These are phyloP conservation scores for Temnothorax ravouxi DNA, from an alignment of 2,888 invertebrate species.

Conservation along the genomic window DNA sequence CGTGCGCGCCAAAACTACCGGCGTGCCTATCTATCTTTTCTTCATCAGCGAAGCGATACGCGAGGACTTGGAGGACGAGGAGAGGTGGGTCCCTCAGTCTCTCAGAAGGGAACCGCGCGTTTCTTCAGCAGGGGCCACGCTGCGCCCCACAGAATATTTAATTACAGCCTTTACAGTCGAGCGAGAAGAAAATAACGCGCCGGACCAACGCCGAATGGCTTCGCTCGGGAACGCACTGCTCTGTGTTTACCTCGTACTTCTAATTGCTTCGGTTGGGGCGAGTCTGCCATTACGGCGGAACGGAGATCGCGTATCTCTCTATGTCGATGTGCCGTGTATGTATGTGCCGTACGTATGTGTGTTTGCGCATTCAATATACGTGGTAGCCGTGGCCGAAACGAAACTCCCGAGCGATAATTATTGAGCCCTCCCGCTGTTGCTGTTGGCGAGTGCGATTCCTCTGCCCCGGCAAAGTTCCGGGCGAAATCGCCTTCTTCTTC, in stretches of 20 bases:
- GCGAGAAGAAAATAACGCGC: constrained; percentile 83
- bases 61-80: constrained; percentile 44
- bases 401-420: constrained; percentile 76
- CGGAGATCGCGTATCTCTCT: constrained; percentile 75
- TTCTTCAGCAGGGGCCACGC: constrained; percentile 60
- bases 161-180: constrained; percentile 81
- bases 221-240: constrained; percentile 75
- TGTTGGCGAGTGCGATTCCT: constrained; percentile 52
- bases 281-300: constrained; percentile 78
- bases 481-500: constrained; percentile 50
- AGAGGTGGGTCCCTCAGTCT: constrained; percentile 15
- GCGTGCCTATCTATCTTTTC: constrained; percentile 75
- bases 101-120: constrained; percentile 55
- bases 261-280: constrained; percentile 82
- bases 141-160: constrained; percentile 81
- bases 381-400: constrained; percentile 63
- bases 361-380: constrained; percentile 30
- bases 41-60: constrained; percentile 67
- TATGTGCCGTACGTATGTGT: constrained; percentile 30
- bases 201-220: constrained; percentile 68
- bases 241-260: constrained; percentile 86
- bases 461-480: constrained; percentile 37
- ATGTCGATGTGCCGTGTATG: constrained; percentile 52
- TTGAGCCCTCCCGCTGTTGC: constrained; percentile 62
- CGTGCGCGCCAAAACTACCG: constrained; percentile 64